Base-by-base conservation (phyloP, 2,888 invertebrate species). In the Agrilus cyanescens region DNA sequence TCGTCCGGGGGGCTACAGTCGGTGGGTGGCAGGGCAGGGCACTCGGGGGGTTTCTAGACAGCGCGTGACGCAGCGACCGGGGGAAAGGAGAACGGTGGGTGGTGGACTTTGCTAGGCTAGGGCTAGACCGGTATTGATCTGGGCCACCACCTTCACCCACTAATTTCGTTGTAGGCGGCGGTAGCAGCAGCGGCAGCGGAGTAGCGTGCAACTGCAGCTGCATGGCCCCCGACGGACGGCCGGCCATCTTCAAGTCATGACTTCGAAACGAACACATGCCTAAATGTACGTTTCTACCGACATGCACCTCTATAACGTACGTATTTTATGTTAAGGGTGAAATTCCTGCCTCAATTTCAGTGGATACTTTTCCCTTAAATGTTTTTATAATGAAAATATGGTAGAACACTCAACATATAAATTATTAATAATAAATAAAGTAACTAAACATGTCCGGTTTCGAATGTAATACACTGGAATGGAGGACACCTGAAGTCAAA, bases 101-200 rank as follows among this genome's bases (percentile, higher is more conserved):
- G 54, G 53, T 56, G 53, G 58, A 56, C 62, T 61, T 60, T 63
- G 61, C 64, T 64, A 65, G 65, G 62, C 61, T 59, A 61, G 63
- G 63, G 61, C 64, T 64, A 65, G 65, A 63, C 61, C 58, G 60
- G 63, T 65, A 65, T 63, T 65, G 63, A 63, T 65, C 65, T 65
- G 62, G 63, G 62, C 62, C 58, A 63, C 62, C 58, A 63, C 63
- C 64, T 64, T 64, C 63, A 64, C 63, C 65, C 63, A 65, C 63
- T 65, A 65, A 65, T 65, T 65, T 63, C 61, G 62, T 60, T 57
- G 58, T 54, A 58, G 57, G 51, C 25, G 10, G 10, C 4, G 25
- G 25, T 2, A 10, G 25, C 50, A 25, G 25, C 10, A 25, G 5
- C 14, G 12, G 32, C 33, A n/a, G 15, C 25, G 36, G n/a, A 13